These are phyloP conservation scores for Quadroppia sp. DNA, from an alignment of 2,888 invertebrate species.

Conservation along the genomic window DNA sequence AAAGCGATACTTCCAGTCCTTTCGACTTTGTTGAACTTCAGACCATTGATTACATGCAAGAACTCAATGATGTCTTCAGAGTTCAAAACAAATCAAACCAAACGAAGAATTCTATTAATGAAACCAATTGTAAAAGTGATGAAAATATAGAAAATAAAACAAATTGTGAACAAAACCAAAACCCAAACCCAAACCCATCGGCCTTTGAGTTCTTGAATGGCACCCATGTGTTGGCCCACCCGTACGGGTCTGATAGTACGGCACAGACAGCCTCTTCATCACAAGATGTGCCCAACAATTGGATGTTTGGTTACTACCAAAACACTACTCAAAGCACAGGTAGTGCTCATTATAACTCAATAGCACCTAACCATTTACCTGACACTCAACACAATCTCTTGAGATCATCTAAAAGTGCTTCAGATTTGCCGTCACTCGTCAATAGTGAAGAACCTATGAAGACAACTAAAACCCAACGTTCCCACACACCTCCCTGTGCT, in stretches of 20 bases:
- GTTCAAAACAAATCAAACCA: constrained; percentile 35
- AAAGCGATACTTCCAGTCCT: constrained; percentile 83
- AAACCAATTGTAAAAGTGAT: constrained; percentile 4
- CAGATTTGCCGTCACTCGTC: constrained; percentile 44
- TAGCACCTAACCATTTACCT: background rate
- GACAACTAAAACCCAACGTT: constrained; percentile 24
- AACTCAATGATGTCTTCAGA: constrained; percentile 71
- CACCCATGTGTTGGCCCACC: background rate
- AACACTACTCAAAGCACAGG: background rate
- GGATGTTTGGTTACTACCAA: background rate
- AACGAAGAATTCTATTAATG: background rate
- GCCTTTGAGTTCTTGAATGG: constrained; percentile 6
- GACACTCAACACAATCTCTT: background rate
- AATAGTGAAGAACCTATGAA: constrained; percentile 11
- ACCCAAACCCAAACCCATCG: too few species aligned
- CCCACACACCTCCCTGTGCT: constrained; percentile 44
- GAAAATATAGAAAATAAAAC: background rate
- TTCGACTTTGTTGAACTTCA: constrained; percentile 89
- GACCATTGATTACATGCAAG: constrained; percentile 86
- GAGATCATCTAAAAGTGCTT: constrained; percentile 45
- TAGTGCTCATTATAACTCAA: background rate
- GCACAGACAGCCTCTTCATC: background rate
- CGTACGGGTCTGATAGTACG: background rate
- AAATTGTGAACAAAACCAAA: constrained; percentile 25
- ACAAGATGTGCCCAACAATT: background rate